Evolutionary conservation across 2,797 vertebrate species (phyloP).

Genomic region (Menidia menidia): DNA sequence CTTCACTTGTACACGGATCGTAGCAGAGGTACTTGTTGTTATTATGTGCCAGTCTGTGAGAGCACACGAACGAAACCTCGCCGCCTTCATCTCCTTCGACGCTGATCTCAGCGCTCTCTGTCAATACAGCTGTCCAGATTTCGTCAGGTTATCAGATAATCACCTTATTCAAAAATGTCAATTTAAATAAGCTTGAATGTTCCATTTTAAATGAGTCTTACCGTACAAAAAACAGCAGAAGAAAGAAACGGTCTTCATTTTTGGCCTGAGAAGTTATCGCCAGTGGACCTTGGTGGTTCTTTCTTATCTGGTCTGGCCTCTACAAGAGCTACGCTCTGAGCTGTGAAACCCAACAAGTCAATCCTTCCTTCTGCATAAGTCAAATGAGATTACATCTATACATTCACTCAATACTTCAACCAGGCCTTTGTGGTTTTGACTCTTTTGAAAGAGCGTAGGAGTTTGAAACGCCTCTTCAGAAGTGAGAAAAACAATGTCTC

Average conservation of each 20-base stretch:
- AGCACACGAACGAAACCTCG: slow-evolving; percentile 45
- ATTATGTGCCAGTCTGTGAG: neutral
- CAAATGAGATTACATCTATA: slow-evolving; percentile 1
- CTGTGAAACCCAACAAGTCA: neutral
- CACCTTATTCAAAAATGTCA: neutral
- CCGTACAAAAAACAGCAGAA: slow-evolving; percentile 50
- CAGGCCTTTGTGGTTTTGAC: slow-evolving; percentile 37
- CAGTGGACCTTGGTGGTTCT: neutral
- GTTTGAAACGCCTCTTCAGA: neutral
- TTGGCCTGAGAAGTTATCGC: neutral
- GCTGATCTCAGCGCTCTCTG: neutral
- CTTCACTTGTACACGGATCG: slow-evolving; percentile 5
- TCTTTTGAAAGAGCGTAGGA: neutral
- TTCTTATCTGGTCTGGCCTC: neutral
- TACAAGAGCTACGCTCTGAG: rapidly evolving
- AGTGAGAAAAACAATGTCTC: neutral
- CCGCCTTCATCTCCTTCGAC: slow-evolving; percentile 26
- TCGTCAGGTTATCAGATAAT: neutral
- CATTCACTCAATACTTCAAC: neutral
- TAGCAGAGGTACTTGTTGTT: slow-evolving; percentile 67
- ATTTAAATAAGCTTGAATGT: neutral
- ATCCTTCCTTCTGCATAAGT: neutral
- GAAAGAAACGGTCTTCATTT: slow-evolving; percentile 49
- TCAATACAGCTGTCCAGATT: slow-evolving; percentile 29
- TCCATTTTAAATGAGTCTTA: slow-evolving; percentile 22